Base-by-base conservation (phyloP, 1,140 invertebrate genomes). In the Chrysomallon squamiferum region DNA sequence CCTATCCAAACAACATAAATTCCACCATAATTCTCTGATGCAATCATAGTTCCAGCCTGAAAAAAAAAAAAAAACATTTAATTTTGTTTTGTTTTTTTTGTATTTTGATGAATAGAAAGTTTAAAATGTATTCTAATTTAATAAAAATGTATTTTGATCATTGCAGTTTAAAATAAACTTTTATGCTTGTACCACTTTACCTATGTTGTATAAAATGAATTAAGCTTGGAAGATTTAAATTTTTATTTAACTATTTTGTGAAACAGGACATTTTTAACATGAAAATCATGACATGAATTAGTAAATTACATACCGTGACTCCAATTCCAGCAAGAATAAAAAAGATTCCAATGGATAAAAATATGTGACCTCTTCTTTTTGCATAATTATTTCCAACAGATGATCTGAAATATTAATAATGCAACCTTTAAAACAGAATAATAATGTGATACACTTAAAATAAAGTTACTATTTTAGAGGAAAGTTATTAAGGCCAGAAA, bases 1-100 rank as follows among this genome's bases (percentile, higher is more conserved):
- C 58, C 58, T 41, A 35, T 59, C 58, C 58, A 59, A n/a, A 59
- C 58, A 38, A 59, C 58, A 43, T 59, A 59, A 25, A 59, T 59
- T 7, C 58, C 58, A 22, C 58, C 58, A 59, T n/a, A n/a, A n/a
- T 59, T 43, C 15, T 43, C 33, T 43, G 13, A 13, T 27, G 58
- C 58, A 22, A 59, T 43, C 58, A 25, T 38, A 59, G 58, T 59
- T 38, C 58, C 58, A 38, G 41, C 13, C 58, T 59, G 58, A 43
- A 59, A 35, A 30, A 30, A 50, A 50, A 3, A 4, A 22, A 3
- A 22, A 27, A 22, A 22, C 11, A 11, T 22, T 50, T 50, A 1
- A 3, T 50, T 11, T 50, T 11, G 20, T 11, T 9, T 1, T 20
- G 7, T 20, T n/a, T 2, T 2, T 22, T n/a, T 11, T 11, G 11